A percentile compares a stretch with the other conserved stretches of the same genome.
Conservation (phyloP, 1,140 invertebrate genomes). For the Lithobius niger region DNA sequence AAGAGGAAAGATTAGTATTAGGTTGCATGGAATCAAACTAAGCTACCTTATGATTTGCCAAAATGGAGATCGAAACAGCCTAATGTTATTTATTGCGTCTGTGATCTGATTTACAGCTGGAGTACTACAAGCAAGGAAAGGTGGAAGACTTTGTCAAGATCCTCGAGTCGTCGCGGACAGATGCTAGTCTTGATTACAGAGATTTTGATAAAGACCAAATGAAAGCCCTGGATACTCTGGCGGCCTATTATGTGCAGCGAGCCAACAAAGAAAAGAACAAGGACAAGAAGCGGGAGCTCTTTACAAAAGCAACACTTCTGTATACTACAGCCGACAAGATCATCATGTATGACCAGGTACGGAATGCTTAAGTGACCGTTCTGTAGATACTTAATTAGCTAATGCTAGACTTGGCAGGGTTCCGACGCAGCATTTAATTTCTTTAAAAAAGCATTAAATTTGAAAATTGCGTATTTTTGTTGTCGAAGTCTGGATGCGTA, state of each 20-base stretch:
- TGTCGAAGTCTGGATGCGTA: too few relatives aligned
- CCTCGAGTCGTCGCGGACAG: slow-evolving; percentile 67
- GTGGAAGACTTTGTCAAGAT: slow-evolving; percentile 88
- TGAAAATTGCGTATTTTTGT: too few relatives aligned
- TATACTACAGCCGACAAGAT: slow-evolving; percentile 99
- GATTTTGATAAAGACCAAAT: slow-evolving; percentile 96
- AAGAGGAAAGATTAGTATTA: too few relatives aligned
- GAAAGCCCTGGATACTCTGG: slow-evolving; percentile 87
- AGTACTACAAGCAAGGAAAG: slow-evolving; percentile 90
- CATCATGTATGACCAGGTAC: slow-evolving; percentile 97
- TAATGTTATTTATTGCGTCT: not conserved
- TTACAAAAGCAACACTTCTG: slow-evolving; percentile 88
- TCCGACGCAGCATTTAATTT: too few relatives aligned
- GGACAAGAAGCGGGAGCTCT: slow-evolving; percentile 86
- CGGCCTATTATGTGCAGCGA: slow-evolving; percentile 94
- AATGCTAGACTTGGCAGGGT: not conserved
- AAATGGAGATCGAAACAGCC: too few relatives aligned
- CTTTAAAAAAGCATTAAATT: too few relatives aligned
- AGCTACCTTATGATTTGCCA: too few relatives aligned
- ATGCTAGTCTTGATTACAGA: slow-evolving; percentile 76
- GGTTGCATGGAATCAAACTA: too few relatives aligned
- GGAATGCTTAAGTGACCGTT: too few relatives aligned
- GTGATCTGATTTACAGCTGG: slow-evolving; percentile 46
- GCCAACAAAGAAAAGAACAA: slow-evolving; percentile 92
- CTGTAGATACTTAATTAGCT: slow-evolving; percentile 2